Base-by-base conservation (phyloP, 2,888 invertebrate genomes). In the Cryptus armator region DNA sequence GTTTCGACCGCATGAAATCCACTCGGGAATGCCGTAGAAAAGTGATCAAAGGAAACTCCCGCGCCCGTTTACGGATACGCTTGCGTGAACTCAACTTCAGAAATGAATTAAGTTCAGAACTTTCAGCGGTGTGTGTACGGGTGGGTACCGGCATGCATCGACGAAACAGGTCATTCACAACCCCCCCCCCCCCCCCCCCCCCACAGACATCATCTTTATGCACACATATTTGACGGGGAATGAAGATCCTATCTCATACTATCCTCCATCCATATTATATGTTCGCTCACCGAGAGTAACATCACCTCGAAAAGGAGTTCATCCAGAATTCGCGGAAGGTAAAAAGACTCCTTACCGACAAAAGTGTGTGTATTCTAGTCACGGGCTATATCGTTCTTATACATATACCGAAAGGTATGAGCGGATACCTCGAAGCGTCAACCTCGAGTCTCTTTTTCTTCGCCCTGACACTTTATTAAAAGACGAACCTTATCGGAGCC, bases 71-170 rank as follows among this genome's bases (percentile, higher is more conserved):
- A 64, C 64, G 80, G 16, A n/a, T 79, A 84, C 87, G 87, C 84
- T 90, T 88, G 90, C 91, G 91, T 90, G 92, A 90, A 88, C 85
- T 88, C 59, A 6, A 90, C 90, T 89, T 90, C 87, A 90, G 90
- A 91, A 92, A 92, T 91, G 90, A 92, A 91, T 91, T 90, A 91
- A 92, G 90, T 92, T 92, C 88, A 80, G 86, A 92, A 92, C 90
- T 91, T 90, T 91, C 89, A 90, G 91, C 90, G 89, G 85, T 89
- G 89, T 87, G 29, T 14, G 6, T 29, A 14, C 29, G 24, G 37
- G 6, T 37, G 37, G 37, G 3, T 24, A 56, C 3, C 56, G 9
- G 19, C 19, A 12, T 1, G 32, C 5, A 29, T 59, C 59, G 24
- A 29, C 29, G 59, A 24, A 24, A 1, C 59, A 9, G 24, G 24